Evolutionary conservation across 2,113 vertebrate genomes (phyloP).

Genomic region (Larimichthys crocea): DNA sequence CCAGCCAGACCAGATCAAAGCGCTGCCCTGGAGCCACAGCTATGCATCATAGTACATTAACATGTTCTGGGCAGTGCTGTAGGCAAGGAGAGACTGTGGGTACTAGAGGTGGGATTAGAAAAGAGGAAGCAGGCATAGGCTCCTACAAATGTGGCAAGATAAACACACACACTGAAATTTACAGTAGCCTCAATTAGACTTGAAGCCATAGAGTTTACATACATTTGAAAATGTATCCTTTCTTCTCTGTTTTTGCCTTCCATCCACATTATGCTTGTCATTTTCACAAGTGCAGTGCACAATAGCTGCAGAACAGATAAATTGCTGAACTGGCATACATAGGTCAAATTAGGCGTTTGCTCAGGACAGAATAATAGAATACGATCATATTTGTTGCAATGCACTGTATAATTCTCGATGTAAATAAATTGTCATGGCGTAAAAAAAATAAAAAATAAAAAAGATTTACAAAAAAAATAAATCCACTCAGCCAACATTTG

Average conservation of each 20-base stretch:
- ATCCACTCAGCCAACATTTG: not conserved
- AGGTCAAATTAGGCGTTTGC: not conserved
- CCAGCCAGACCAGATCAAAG: constrained; percentile 51
- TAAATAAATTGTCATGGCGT: not conserved
- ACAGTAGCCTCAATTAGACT: not conserved
- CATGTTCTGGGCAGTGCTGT: constrained; percentile 7
- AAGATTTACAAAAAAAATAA: not conserved
- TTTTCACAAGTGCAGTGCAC: not conserved
- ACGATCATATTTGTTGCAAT: not conserved
- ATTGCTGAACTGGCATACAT: not conserved
- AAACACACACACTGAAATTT: constrained; percentile 17
- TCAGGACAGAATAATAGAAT: not conserved
- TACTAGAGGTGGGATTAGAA: constrained; percentile 12
- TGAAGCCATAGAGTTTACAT: no score
- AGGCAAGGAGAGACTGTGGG: constrained; percentile 2
- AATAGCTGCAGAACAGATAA: not conserved
- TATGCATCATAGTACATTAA: constrained; percentile 34
- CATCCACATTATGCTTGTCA: not conserved
- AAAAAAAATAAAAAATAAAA: not conserved
- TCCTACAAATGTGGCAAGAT: constrained; percentile 26
- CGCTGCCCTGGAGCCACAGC: constrained; percentile 32
- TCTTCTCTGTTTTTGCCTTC: not conserved
- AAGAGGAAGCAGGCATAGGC: constrained; percentile 1
- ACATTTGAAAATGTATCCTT: not conserved
- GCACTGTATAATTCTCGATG: not conserved